Conservation (phyloP, 2,888 invertebrate species). For the Zelleria hepariella region DNA sequence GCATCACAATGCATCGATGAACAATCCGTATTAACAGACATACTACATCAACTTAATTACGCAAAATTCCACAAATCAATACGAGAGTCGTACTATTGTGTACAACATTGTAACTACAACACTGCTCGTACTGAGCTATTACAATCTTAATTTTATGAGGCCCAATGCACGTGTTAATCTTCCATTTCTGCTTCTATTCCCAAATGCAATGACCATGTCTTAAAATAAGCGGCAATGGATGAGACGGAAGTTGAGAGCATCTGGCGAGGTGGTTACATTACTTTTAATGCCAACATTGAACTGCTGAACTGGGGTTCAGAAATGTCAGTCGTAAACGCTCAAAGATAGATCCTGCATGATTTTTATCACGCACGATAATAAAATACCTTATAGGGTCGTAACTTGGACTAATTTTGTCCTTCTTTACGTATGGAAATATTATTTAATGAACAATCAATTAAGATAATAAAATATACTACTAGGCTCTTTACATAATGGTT, state of each 20-base stretch:
- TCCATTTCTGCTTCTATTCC: neutral
- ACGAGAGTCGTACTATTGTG: constrained; percentile 24
- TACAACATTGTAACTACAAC: constrained; percentile 7
- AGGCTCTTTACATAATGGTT: neutral
- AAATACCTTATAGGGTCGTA: neutral
- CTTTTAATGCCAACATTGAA: constrained; percentile 31
- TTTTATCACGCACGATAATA: neutral
- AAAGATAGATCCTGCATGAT: neutral
- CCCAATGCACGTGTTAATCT: neutral
- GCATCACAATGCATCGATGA: constrained; percentile 20
- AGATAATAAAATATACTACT: neutral
- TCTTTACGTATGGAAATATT: constrained; percentile 10
- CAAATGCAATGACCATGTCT: neutral
- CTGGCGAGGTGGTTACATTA: constrained; percentile 9
- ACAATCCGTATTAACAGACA: constrained; percentile 34
- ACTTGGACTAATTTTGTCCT: neutral
- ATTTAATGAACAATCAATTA: neutral
- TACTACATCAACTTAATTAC: constrained; percentile 50
- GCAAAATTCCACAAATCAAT: constrained; percentile 57
- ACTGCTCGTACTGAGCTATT: neutral
- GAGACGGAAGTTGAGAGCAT: neutral
- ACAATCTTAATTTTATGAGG: neutral
- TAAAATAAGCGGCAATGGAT: neutral
- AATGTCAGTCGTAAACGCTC: constrained; percentile 31
- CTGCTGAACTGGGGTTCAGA: constrained; percentile 41